Conservation (phyloP, 2,888 invertebrate species). For the Aleiodes testaceus region DNA sequence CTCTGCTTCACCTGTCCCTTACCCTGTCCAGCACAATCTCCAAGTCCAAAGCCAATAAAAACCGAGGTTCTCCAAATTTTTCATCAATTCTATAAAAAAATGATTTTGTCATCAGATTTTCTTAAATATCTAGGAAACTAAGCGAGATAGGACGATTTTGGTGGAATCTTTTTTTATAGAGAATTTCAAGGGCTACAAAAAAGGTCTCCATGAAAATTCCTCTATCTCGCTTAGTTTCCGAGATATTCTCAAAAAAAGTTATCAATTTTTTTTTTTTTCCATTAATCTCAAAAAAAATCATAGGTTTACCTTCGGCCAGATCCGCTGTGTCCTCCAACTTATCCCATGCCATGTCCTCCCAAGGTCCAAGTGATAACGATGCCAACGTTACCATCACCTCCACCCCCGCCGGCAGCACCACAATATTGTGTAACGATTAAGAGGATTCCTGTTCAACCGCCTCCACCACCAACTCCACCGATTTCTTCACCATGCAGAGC, state of each 20-base stretch:
- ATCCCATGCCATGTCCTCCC: conserved; percentile 19
- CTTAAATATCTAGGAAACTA: no score
- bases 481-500: conserved; percentile 7
- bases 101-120: no score
- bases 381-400: neutral
- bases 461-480: conserved; percentile 19
- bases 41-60: conserved; percentile 13
- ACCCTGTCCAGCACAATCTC: neutral
- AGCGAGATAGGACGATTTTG: no score
- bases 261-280: neutral
- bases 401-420: neutral
- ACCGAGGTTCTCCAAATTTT: neutral
- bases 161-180: no score
- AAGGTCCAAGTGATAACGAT: conserved; percentile 18
- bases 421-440: conserved; percentile 14
- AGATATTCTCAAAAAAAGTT: no score
- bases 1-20: conserved; percentile 14
- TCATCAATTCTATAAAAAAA: no score
- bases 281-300: neutral
- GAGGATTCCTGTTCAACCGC: conserved; percentile 11
- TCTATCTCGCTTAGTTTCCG: no score
- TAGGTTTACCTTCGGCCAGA: conserved; percentile 20
- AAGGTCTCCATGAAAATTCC: no score
- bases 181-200: no score
- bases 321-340: neutral